Conservation (phyloP, 2,113 vertebrate genomes). For the Rhinolophus ferrumequinum region DNA sequence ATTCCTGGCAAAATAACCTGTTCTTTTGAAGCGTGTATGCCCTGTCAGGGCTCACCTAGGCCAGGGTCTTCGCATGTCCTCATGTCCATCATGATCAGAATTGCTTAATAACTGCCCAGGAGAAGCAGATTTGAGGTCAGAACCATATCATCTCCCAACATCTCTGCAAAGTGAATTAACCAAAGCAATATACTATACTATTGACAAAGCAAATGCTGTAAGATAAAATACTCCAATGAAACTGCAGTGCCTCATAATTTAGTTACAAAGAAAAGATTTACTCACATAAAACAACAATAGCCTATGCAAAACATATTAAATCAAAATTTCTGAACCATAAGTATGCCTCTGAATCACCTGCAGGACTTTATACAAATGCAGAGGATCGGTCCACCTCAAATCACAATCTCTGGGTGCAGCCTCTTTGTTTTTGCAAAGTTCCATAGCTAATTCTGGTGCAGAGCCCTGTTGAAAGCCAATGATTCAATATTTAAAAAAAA, state of each 20-base stretch:
- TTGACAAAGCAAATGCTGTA: slow-evolving; percentile 44
- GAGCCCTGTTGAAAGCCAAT: slow-evolving; percentile 28
- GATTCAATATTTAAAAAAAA: slow-evolving; percentile 44
- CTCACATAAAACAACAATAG: slow-evolving; percentile 49
- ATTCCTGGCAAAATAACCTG: slow-evolving; percentile 1
- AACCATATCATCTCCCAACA: neutral
- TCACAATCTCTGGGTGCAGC: neutral
- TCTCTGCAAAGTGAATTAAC: slow-evolving; percentile 38
- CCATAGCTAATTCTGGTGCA: neutral
- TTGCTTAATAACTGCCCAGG: neutral
- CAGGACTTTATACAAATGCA: neutral
- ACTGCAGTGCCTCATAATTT: slow-evolving; percentile 9
- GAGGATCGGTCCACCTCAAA: neutral
- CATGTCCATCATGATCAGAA: neutral
- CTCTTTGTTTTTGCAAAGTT: slow-evolving; percentile 17
- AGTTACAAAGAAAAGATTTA: slow-evolving; percentile 57
- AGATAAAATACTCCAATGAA: slow-evolving; percentile 58
- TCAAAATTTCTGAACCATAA: slow-evolving; percentile 7
- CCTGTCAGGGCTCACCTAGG: neutral
- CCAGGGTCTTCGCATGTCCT: neutral
- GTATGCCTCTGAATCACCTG: neutral
- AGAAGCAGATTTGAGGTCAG: neutral
- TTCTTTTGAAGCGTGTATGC: neutral
- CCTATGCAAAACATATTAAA: slow-evolving; percentile 30
- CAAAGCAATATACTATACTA: slow-evolving; percentile 29